Conservation (phyloP, 2,113 vertebrate genomes). For the Varanus salvator region DNA sequence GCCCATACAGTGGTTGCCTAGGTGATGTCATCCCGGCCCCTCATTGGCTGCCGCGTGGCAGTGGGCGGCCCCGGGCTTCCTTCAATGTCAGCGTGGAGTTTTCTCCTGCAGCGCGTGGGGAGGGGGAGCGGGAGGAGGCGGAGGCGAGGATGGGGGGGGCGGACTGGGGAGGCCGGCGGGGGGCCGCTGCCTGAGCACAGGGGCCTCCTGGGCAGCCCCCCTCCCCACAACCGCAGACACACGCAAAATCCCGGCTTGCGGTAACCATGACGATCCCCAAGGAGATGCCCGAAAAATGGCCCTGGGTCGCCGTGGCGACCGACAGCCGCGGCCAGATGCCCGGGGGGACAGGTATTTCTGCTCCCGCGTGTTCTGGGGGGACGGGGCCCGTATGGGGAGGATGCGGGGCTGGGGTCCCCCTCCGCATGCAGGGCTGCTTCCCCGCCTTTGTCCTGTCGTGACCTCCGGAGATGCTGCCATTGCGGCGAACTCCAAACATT, state of each 20-base stretch:
- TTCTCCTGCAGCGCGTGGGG: constrained; percentile 13
- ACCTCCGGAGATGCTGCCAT: neutral
- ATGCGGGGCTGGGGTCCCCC: accelerated
- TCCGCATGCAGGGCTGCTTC: neutral
- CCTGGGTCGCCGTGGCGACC: constrained; percentile 22
- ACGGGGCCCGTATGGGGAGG: too few species aligned
- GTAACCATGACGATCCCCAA: constrained; percentile 38
- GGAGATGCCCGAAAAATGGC: constrained; percentile 38
- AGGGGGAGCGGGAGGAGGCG: neutral
- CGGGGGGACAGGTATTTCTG: neutral
- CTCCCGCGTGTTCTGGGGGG: neutral
- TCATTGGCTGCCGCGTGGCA: neutral
- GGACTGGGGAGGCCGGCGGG: neutral
- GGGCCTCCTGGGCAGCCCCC: neutral
- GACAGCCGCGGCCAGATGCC: neutral
- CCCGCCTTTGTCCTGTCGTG: accelerated
- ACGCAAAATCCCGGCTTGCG: neutral
- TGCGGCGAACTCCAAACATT: neutral
- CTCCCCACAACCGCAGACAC: neutral
- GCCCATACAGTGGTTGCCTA: constrained; percentile 4
- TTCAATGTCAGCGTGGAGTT: constrained; percentile 30
- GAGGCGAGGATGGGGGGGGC: neutral
- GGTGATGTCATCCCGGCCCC: neutral
- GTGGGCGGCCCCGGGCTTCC: constrained; percentile 4
- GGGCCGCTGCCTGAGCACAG: neutral